A percentile compares a stretch with the other conserved stretches of the same genome.
These are phyloP conservation scores for Sapayoa aenigma DNA, from an alignment of 2,113 vertebrate genomes.

Conservation along the genomic window DNA sequence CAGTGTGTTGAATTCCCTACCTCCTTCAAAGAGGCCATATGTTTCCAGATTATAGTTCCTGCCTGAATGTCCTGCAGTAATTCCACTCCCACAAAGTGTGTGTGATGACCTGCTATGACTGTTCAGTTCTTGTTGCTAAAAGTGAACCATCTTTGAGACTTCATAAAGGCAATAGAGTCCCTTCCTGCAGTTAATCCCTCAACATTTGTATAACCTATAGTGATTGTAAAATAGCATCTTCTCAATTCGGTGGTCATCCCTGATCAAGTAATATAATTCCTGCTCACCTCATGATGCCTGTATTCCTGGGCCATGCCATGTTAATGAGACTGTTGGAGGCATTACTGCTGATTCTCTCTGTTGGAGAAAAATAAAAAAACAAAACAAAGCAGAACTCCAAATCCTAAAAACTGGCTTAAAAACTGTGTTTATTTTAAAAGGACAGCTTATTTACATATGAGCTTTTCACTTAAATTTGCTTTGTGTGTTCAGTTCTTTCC, in stretches of 20 bases:
- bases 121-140: neutral
- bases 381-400: neutral
- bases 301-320: neutral
- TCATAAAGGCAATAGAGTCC: neutral
- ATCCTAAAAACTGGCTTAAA: neutral
- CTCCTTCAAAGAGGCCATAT: neutral
- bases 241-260: neutral
- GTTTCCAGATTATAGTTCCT: neutral
- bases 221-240: neutral
- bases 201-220: neutral
- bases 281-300: neutral
- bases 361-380: neutral
- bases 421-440: neutral
- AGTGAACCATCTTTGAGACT: neutral
- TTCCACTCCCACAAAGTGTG: neutral
- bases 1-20: neutral
- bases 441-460: neutral
- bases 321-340: neutral
- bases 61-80: neutral
- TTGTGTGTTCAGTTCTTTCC: neutral
- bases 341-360: neutral
- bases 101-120: neutral
- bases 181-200: neutral
- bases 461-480: neutral
- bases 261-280: neutral